phyloP scores from a whole-genome alignment of 2,888 invertebrate genomes.

The Sinohyriopsis cumingii region DNA sequence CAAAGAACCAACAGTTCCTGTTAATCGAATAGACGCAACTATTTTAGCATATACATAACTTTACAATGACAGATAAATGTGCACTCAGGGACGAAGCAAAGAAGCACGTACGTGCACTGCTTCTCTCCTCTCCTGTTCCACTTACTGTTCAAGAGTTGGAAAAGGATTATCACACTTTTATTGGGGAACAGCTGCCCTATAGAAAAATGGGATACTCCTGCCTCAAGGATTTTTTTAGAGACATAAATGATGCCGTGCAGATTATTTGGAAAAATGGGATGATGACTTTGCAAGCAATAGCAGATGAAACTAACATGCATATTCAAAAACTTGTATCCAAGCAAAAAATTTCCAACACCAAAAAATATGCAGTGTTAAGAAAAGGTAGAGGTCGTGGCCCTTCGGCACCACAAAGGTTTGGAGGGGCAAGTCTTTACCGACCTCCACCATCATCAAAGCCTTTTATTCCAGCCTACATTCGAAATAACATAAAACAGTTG shows the following conservation, averaged over 20 bases:
- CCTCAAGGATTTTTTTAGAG: conserved; percentile 51
- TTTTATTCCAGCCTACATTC: conserved; percentile 38
- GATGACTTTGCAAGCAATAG: conserved; percentile 47
- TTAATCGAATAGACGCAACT: too few relatives aligned
- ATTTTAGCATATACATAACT: too few relatives aligned
- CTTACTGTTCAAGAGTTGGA: conserved; percentile 50
- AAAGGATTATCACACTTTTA: conserved; percentile 50
- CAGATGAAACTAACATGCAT: conserved; percentile 52
- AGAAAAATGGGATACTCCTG: conserved; percentile 51
- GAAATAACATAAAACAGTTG: conserved; percentile 42
- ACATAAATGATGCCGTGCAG: conserved; percentile 52
- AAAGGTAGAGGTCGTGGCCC: background rate
- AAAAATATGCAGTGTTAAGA: conserved; percentile 38
- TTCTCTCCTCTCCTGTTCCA: conserved; percentile 57
- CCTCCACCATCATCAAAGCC: conserved; percentile 16
- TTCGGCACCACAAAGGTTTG: too few relatives aligned
- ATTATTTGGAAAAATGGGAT: conserved; percentile 42
- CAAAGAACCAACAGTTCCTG: background rate
- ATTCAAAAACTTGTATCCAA: conserved; percentile 58
- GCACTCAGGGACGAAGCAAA: conserved; percentile 43
- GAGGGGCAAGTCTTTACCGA: too few relatives aligned
- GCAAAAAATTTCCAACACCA: conserved; percentile 50
- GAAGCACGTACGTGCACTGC: conserved; percentile 53
- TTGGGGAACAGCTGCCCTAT: conserved; percentile 49
- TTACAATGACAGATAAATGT: conserved; percentile 34